A percentile compares a stretch with the other conserved stretches of the same genome.
Evolutionary conservation across 2,113 vertebrate species (phyloP).

Genomic region (Dicrurus megarhynchus): DNA sequence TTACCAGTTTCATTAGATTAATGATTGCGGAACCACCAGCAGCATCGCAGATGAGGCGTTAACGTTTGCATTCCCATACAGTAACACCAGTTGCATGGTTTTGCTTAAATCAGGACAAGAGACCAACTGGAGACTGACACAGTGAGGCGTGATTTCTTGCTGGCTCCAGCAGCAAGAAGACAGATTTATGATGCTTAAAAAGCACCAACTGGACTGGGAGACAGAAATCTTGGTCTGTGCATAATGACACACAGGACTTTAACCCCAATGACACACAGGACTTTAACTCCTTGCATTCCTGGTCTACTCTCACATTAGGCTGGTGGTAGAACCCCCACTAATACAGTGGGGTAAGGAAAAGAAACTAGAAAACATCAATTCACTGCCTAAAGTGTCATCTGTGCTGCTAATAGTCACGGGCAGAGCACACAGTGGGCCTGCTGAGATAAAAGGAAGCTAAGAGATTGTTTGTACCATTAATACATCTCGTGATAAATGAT

Average conservation of each 20-base stretch:
- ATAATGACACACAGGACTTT: background rate
- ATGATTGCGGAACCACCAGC: constrained; percentile 25
- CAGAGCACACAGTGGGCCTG: constrained; percentile 50
- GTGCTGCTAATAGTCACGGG: constrained; percentile 39
- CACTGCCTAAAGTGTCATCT: constrained; percentile 32
- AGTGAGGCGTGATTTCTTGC: background rate
- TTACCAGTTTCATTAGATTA: constrained; percentile 53
- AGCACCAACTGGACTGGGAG: constrained; percentile 14
- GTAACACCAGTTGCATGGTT: constrained; percentile 41
- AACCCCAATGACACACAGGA: background rate
- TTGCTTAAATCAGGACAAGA: constrained; percentile 40
- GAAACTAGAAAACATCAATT: constrained; percentile 25
- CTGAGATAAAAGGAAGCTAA: constrained; percentile 56
- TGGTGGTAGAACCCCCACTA: background rate
- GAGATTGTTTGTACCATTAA: constrained; percentile 56
- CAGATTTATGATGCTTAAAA: constrained; percentile 12
- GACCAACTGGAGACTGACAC: constrained; percentile 16
- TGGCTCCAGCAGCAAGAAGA: background rate
- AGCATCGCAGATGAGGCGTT: constrained; percentile 37
- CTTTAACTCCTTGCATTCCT: background rate
- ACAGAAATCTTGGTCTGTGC: constrained; percentile 36
- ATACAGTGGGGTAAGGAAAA: background rate
- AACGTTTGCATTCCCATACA: constrained; percentile 21
- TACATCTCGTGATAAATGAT: constrained; percentile 53
- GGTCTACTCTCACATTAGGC: background rate